A percentile compares a stretch with the other conserved stretches of the same genome.
These are phyloP conservation scores for silkworm (Bombyx mori) DNA, from an alignment of 1,140 invertebrate species.

Conservation along the genomic window DNA sequence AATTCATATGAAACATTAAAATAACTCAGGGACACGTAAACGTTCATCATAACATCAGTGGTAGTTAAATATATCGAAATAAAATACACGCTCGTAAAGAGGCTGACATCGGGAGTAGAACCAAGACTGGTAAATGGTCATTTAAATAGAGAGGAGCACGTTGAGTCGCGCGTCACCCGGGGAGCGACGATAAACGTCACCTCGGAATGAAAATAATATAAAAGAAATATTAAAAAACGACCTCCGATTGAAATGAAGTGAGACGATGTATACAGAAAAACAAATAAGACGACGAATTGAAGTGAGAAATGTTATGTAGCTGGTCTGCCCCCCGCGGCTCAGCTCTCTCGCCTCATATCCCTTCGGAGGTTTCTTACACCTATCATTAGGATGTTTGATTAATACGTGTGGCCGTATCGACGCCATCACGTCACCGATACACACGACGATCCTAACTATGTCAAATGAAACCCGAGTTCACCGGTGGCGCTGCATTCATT, in stretches of 20 bases:
- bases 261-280: conserved; percentile 42
- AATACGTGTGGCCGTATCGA: conserved; percentile 45
- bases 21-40: conserved; percentile 37
- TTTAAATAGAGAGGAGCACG: conserved; percentile 37
- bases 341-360: conserved; percentile 12
- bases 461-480: conserved; percentile 44
- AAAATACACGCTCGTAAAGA: conserved; percentile 59
- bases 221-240: conserved; percentile 48
- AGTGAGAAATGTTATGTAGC: conserved; percentile 60
- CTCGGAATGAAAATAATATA: conserved; percentile 58
- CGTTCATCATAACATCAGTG: conserved; percentile 58
- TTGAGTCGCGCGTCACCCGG: conserved; percentile 37
- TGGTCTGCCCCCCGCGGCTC: conserved; percentile 39
- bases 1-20: conserved; percentile 38
- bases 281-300: conserved; percentile 49
- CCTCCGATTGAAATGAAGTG: conserved; percentile 45
- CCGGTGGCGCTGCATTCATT: conserved; percentile 20
- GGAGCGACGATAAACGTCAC: conserved; percentile 61
- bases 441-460: conserved; percentile 42
- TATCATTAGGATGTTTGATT: conserved; percentile 57
- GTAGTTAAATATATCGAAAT: conserved; percentile 58
- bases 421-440: conserved; percentile 39
- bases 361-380: conserved; percentile 23
- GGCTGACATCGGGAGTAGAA: conserved; percentile 52
- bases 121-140: conserved; percentile 56